A percentile compares a stretch with the other conserved stretches of the same genome.
phyloP scores from a whole-genome alignment of 2,113 vertebrate genomes.

The Psilopogon haemacephalus region DNA sequence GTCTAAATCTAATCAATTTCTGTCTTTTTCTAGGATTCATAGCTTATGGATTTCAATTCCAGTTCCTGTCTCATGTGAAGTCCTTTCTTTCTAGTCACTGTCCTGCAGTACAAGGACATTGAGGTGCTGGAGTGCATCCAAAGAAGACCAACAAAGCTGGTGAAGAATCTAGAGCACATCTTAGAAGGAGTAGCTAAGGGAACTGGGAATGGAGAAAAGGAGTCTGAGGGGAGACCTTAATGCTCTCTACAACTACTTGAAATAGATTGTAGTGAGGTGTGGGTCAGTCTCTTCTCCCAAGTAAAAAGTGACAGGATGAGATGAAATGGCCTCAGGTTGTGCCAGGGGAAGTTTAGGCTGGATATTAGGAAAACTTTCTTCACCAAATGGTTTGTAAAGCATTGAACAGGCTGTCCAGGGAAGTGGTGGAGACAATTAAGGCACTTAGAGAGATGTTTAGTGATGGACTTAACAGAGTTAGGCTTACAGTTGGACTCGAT shows the following conservation, averaged over 20 bases:
- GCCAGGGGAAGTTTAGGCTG: not conserved
- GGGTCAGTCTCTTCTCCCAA: not conserved
- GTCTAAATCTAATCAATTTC: not conserved
- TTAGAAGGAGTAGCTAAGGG: too few relatives aligned
- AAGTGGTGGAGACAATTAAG: not conserved
- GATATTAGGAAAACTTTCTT: not conserved
- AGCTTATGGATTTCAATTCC: not conserved
- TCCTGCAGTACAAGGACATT: not conserved
- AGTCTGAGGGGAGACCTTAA: not conserved
- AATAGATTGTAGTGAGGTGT: not conserved
- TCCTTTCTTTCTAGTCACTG: not conserved
- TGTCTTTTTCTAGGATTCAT: not conserved
- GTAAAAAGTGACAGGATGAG: not conserved
- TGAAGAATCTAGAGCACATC: too few relatives aligned
- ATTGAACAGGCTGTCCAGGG: not conserved
- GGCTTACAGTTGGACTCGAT: not conserved
- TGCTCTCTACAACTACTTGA: not conserved
- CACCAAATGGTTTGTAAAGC: not conserved
- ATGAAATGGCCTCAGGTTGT: not conserved
- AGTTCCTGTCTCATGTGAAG: not conserved
- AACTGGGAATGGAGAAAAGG: too few relatives aligned
- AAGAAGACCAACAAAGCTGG: too few relatives aligned
- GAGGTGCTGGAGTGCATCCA: not conserved
- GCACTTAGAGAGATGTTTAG: not conserved
- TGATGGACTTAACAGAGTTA: not conserved